phyloP scores from a whole-genome alignment of 2,888 invertebrate genomes.

The Lasioglossum calceatum region DNA sequence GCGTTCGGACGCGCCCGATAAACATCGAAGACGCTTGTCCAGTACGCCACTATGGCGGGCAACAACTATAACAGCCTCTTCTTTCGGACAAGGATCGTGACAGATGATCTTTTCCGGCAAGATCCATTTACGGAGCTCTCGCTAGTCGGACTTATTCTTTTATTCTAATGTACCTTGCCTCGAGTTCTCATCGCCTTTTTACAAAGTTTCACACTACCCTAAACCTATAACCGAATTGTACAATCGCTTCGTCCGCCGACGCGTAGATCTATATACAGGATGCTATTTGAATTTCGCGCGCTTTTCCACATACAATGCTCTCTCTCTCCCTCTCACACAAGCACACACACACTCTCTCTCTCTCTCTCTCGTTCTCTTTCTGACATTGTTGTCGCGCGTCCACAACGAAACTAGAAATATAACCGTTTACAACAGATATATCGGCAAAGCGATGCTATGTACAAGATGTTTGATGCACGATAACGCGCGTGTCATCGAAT shows the following conservation, averaged over 20 bases:
- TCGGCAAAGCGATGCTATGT: slow-evolving; percentile 46
- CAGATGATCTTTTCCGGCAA: not conserved
- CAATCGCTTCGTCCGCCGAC: slow-evolving; percentile 31
- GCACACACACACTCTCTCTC: not conserved
- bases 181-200: not conserved
- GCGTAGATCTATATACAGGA: slow-evolving; percentile 50
- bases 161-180: slow-evolving; percentile 12
- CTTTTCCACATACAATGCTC: not conserved
- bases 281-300: slow-evolving; percentile 12
- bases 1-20: not conserved
- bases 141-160: not conserved
- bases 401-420: slow-evolving; percentile 27
- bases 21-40: slow-evolving; percentile 14
- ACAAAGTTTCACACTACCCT: slow-evolving; percentile 28
- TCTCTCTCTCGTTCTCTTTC: not conserved
- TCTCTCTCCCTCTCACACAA: not conserved
- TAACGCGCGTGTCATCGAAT: slow-evolving; percentile 25
- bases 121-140: slow-evolving; percentile 9
- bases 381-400: slow-evolving; percentile 27
- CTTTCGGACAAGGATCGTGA: not conserved
- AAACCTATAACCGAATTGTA: slow-evolving; percentile 49
- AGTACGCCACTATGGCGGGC: not conserved
- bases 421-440: slow-evolving; percentile 25
- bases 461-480: slow-evolving; percentile 42
- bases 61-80: slow-evolving; percentile 25